Evolutionary conservation across 2,888 invertebrate genomes (phyloP), one percentile per base, ranked within the genome.

Genomic region (Ernsta delagoae): DNA sequence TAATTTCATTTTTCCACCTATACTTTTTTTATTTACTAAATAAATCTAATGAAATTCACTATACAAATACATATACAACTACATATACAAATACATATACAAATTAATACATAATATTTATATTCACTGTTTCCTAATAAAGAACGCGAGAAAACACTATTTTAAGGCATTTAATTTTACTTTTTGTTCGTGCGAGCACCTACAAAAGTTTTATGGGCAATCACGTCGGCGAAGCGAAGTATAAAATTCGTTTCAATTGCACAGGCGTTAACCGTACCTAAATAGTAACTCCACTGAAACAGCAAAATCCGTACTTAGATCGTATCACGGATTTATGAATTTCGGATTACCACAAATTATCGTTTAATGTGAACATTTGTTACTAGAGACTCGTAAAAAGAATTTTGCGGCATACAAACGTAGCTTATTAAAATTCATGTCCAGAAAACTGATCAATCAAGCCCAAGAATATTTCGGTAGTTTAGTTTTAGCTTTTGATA

Each of bases 391-490:
- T 60, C 66, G 54, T 61, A 36, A 56, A 67, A 61, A 67, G 45
- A 67, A 60, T 67, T 60, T 59, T 9, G 43, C 24, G 59, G 41
- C 56, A 57, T 41, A 66, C 59, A 53, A 53, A 66, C 53, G 53
- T 43, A 12, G 11, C 31, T 64, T 57, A 64, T 57, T 57, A 57
- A 56, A 64, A 57, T 16, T 16, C 1, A 16, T 16, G 74, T 80
- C 78, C 65, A 66, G 72, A 72, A 73, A 74, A 73, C 75, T 72
- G 74, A 16, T 16, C n/a, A n/a, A n/a, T n/a, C n/a, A n/a, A n/a
- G n/a, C n/a, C n/a, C n/a, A n/a, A n/a, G n/a, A n/a, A n/a, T n/a
- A n/a, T n/a, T n/a, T n/a, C n/a, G n/a, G n/a, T n/a, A n/a, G n/a
- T n/a, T n/a, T n/a, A n/a, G n/a, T n/a, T n/a, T n/a, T n/a, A n/a